Evolutionary conservation across 92 coral and sea anemone genomes (phyloP).

Genomic region (Anthopleura xanthogrammica): DNA sequence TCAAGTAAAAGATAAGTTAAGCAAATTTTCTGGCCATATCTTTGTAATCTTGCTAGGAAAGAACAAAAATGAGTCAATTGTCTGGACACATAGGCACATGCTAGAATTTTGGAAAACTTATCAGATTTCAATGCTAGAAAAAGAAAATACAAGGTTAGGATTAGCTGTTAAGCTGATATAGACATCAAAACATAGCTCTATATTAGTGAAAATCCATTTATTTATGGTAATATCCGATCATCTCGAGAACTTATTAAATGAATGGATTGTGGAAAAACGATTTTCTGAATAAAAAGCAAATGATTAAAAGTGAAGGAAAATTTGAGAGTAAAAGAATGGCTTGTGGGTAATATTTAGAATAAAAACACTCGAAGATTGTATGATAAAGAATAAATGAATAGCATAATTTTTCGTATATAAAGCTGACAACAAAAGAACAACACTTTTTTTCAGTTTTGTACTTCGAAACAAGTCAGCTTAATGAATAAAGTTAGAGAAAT

Average conservation of each 20-base stretch:
- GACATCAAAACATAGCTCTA: neutral
- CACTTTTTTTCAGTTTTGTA: neutral
- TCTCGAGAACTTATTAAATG: neutral
- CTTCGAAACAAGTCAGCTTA: neutral
- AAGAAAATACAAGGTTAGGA: constrained; percentile 4
- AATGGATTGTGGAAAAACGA: neutral
- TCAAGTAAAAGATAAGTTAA: constrained; percentile 12
- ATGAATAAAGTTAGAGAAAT: neutral
- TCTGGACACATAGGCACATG: constrained; percentile 17
- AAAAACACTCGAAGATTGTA: neutral
- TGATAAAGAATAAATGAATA: neutral
- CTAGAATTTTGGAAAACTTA: neutral
- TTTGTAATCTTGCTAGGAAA: constrained; percentile 8
- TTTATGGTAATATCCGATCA: neutral
- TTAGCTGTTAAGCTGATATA: constrained; percentile 3
- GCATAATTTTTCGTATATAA: neutral
- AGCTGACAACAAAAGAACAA: neutral
- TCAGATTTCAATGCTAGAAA: constrained; percentile 2
- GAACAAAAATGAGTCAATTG: constrained; percentile 6
- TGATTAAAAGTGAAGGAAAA: neutral
- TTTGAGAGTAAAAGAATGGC: neutral
- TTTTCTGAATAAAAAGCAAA: neutral
- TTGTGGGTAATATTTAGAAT: neutral
- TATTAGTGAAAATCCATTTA: neutral
- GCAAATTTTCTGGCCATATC: constrained; percentile 8